phyloP scores from a whole-genome alignment of 2,888 invertebrate species.

The Geophilus truncorum region DNA sequence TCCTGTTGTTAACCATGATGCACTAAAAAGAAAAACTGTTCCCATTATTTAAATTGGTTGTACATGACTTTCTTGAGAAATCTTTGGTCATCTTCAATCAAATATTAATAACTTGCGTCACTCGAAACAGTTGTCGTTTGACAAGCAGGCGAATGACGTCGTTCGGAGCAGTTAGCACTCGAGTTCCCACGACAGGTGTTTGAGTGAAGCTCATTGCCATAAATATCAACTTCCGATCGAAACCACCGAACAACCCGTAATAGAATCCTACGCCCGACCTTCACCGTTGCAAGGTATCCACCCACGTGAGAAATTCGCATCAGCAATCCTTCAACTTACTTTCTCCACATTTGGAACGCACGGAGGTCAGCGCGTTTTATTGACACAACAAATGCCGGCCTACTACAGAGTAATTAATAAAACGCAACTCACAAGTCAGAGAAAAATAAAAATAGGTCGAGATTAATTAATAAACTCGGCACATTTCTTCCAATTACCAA shows the following conservation, averaged over 20 bases:
- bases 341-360: not conserved
- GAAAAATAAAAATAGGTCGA: not conserved
- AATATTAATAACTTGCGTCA: not conserved
- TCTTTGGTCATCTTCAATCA: not conserved
- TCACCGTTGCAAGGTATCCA: conserved; percentile 20
- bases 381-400: conserved; percentile 6
- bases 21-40: conserved; percentile 21
- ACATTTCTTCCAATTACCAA: conserved; percentile 13
- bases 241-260: not conserved
- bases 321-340: conserved; percentile 18
- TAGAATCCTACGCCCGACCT: not conserved
- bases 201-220: not conserved
- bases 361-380: not conserved
- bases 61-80: not conserved
- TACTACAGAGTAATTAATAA: not conserved
- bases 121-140: not conserved
- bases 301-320: not conserved
- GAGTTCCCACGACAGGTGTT: not conserved
- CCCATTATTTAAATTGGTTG: not conserved
- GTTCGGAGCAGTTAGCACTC: not conserved
- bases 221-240: not conserved
- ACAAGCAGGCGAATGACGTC: not conserved
- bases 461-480: not conserved
- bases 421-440: not conserved
- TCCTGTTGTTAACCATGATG: conserved; percentile 23